Evolutionary conservation across 1,140 invertebrate species (phyloP).

Genomic region (Drosophila fuyamai): DNA sequence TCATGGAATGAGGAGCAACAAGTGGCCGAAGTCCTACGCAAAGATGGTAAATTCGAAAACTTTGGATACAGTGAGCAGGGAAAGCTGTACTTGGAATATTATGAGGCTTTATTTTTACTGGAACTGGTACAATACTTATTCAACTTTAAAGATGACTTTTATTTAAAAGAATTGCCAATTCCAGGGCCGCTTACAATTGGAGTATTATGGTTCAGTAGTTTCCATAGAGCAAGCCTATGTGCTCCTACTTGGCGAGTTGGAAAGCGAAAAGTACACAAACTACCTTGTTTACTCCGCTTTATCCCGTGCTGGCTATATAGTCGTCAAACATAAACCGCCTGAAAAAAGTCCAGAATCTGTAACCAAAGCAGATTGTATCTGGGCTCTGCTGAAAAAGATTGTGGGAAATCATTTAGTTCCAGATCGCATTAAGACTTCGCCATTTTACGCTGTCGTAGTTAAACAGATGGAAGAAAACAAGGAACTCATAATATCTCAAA

Average conservation of each 20-base stretch:
- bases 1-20: constrained; percentile 61
- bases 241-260: constrained; percentile 58
- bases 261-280: constrained; percentile 56
- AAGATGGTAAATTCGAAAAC: constrained; percentile 78
- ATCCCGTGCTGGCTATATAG: constrained; percentile 73
- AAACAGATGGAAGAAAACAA: constrained; percentile 42
- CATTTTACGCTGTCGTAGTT: constrained; percentile 25
- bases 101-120: constrained; percentile 72
- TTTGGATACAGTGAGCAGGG: constrained; percentile 66
- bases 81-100: constrained; percentile 67
- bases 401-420: constrained; percentile 47
- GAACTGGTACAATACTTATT: constrained; percentile 55
- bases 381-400: constrained; percentile 55
- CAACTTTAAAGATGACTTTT: no score
- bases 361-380: constrained; percentile 61
- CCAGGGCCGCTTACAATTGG: constrained; percentile 73
- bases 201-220: constrained; percentile 51
- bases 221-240: constrained; percentile 77
- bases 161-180: not conserved
- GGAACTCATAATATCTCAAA: constrained; percentile 39
- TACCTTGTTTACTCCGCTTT: constrained; percentile 76
- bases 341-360: not conserved
- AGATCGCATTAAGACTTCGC: constrained; percentile 39
- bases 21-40: constrained; percentile 63
- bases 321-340: constrained; percentile 50